Evolutionary conservation across 2,888 invertebrate genomes (phyloP).

Genomic region (Caradrina kadenii): DNA sequence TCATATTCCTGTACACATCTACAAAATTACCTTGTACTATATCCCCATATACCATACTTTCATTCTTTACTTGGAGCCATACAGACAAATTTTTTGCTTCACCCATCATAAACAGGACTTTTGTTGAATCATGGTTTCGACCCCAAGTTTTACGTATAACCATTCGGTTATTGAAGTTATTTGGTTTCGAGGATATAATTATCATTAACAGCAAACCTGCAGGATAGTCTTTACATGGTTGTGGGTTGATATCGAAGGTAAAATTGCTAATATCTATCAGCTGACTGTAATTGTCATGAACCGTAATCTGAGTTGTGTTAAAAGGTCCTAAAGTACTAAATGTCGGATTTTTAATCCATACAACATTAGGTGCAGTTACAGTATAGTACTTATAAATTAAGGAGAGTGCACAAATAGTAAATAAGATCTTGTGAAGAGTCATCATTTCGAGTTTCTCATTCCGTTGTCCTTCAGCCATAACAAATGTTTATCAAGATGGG

Average conservation of each 20-base stretch:
- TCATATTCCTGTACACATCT: slow-evolving; percentile 95
- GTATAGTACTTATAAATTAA: slow-evolving; percentile 70
- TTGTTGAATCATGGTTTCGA: slow-evolving; percentile 85
- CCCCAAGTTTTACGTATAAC: slow-evolving; percentile 95
- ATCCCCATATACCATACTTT: slow-evolving; percentile 91
- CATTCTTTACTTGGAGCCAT: slow-evolving; percentile 82
- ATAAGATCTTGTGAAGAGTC: slow-evolving; percentile 69
- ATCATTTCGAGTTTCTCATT: slow-evolving; percentile 70
- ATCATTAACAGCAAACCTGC: slow-evolving; percentile 90
- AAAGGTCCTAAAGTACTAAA: slow-evolving; percentile 75
- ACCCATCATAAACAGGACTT: slow-evolving; percentile 93
- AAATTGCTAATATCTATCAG: slow-evolving; percentile 92
- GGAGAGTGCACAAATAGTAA: slow-evolving; percentile 63
- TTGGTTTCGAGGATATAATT: slow-evolving; percentile 93
- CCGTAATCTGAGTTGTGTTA: slow-evolving; percentile 61
- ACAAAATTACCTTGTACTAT: slow-evolving; percentile 94
- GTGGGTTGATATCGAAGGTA: slow-evolving; percentile 91
- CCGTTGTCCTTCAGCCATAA: slow-evolving; percentile 68
- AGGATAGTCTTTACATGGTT: slow-evolving; percentile 85
- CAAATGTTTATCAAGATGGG: slow-evolving; percentile 12
- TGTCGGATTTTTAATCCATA: slow-evolving; percentile 71
- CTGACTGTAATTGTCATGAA: slow-evolving; percentile 72
- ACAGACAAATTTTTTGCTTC: slow-evolving; percentile 70
- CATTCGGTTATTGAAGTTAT: slow-evolving; percentile 91
- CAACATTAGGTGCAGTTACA: slow-evolving; percentile 49